Evolutionary conservation across 92 coral and sea anemone genomes (phyloP).

Genomic region (Actinostola sp.): DNA sequence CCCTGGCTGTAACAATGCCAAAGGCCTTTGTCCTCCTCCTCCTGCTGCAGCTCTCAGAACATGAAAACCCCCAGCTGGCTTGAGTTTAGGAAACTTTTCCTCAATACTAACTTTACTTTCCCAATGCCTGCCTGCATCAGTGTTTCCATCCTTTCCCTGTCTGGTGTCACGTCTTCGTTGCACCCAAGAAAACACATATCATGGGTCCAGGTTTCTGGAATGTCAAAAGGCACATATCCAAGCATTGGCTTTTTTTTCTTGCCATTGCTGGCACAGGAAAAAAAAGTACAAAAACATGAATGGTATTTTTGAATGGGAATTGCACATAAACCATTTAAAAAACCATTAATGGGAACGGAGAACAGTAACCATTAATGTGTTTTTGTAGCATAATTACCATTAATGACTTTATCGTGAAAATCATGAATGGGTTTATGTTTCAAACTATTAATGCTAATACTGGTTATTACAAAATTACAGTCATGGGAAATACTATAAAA

Average conservation of each 20-base stretch:
- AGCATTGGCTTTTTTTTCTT: slow-evolving; percentile 49
- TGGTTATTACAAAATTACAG: no score
- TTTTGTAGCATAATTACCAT: no score
- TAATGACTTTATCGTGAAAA: no score
- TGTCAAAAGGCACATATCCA: slow-evolving; percentile 48
- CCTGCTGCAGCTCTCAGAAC: slow-evolving; percentile 63
- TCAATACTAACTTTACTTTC: slow-evolving; percentile 54
- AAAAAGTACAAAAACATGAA: slow-evolving; percentile 23
- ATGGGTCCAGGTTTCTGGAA: slow-evolving; percentile 64
- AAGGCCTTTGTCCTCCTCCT: slow-evolving; percentile 53
- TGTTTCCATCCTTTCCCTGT: slow-evolving; percentile 49
- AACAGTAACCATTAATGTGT: slow-evolving; percentile 33
- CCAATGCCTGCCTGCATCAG: slow-evolving; percentile 58
- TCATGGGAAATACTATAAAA: no score
- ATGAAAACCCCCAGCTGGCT: slow-evolving; percentile 59
- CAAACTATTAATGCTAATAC: no score
- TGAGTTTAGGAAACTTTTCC: slow-evolving; percentile 62
- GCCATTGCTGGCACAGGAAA: no score
- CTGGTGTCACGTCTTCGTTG: slow-evolving; percentile 53
- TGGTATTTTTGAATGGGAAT: slow-evolving; percentile 21
- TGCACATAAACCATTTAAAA: slow-evolving; percentile 23
- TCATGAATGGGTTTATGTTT: no score
- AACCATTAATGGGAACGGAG: slow-evolving; percentile 25
- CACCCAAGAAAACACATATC: slow-evolving; percentile 61
- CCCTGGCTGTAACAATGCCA: slow-evolving; percentile 37